A percentile compares a stretch with the other conserved stretches of the same genome.
phyloP scores from a whole-genome alignment of 2,888 invertebrate genomes.

The Agonopterix heracliana region DNA sequence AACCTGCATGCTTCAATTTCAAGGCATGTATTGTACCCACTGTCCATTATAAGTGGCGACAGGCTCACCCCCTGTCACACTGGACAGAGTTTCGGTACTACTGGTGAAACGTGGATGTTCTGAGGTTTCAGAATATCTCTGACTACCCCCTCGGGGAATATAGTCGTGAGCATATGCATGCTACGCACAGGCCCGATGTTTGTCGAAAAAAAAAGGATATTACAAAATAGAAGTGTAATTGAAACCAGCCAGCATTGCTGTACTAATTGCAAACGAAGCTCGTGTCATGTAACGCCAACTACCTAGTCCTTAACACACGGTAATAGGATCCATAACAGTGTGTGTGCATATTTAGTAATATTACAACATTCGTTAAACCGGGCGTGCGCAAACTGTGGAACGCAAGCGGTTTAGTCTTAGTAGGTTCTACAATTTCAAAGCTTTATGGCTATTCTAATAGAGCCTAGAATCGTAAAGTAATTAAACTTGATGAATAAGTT shows the following conservation, averaged over 20 bases:
- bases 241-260: conserved; percentile 33
- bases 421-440: too few species aligned
- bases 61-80: too few species aligned
- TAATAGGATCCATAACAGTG: neutral
- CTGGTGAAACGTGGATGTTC: too few species aligned
- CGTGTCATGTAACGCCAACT: conserved; percentile 30
- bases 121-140: too few species aligned
- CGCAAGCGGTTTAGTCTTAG: conserved; percentile 15
- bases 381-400: conserved; percentile 30
- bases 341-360: conserved; percentile 4
- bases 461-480: neutral
- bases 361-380: conserved; percentile 27
- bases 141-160: too few species aligned
- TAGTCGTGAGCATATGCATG: too few species aligned
- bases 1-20: too few species aligned
- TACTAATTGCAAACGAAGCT: conserved; percentile 33
- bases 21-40: too few species aligned
- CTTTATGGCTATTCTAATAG: neutral
- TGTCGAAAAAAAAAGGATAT: conserved; percentile 29
- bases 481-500: too few species aligned
- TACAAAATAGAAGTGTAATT: conserved; percentile 43
- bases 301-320: neutral
- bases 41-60: too few species aligned
- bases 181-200: too few species aligned
- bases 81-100: too few species aligned